Conservation (phyloP, 2,888 invertebrate species). For the Xestia rhomboidea region DNA sequence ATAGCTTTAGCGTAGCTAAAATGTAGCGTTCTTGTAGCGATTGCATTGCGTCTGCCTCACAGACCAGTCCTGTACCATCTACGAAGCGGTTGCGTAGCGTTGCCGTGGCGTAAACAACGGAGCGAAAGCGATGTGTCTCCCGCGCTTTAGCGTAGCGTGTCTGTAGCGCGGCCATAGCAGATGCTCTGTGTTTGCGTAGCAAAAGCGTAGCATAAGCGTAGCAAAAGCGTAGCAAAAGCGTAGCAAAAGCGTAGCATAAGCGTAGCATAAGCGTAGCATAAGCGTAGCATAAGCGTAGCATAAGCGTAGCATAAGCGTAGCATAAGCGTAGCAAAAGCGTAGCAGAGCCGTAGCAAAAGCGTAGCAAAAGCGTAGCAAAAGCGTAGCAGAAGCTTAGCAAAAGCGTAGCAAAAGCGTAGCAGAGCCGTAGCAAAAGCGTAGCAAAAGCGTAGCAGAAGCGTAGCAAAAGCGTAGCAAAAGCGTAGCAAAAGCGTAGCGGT, state of each 20-base stretch:
- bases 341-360: no score
- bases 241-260: no score
- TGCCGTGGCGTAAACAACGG: neutral
- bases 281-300: no score
- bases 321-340: no score
- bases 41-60: neutral
- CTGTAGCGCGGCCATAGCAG: neutral
- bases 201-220: conserved; percentile 5
- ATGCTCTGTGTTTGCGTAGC: neutral
- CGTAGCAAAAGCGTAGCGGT: neutral
- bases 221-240: neutral
- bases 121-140: neutral
- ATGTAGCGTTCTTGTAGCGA: neutral
- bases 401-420: neutral
- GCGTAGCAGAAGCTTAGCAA: neutral
- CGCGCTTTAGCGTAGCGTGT: neutral
- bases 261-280: no score
- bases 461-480: neutral
- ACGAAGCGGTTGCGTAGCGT: conserved; percentile 1
- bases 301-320: no score
- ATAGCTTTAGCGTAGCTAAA: neutral
- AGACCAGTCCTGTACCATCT: neutral
- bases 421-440: neutral
- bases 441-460: no score
- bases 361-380: no score